phyloP scores from a whole-genome alignment of 2,888 invertebrate genomes.

The Leistus spinibarbis region DNA sequence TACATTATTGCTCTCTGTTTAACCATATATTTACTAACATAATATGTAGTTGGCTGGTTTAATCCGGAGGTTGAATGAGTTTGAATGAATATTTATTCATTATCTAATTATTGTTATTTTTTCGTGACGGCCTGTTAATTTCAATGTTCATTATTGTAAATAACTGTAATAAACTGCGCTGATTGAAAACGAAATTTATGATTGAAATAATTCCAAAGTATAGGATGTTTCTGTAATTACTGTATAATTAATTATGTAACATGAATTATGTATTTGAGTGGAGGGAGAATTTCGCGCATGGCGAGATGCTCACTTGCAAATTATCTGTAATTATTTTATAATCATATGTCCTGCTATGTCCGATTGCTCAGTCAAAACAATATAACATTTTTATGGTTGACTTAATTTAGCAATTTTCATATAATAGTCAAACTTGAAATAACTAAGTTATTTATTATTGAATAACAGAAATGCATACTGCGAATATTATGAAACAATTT shows the following conservation, averaged over 20 bases:
- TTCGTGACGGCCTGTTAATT: neutral
- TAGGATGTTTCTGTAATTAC: neutral
- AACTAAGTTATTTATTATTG: neutral
- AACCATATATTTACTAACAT: no score
- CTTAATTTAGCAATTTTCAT: no score
- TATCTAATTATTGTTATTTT: neutral
- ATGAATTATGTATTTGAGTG: neutral
- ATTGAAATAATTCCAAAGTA: neutral
- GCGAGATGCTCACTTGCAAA: neutral
- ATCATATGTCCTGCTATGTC: no score
- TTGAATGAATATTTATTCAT: no score
- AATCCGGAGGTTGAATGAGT: no score
- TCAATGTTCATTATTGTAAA: neutral
- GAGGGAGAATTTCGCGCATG: neutral
- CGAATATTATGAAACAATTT: no score
- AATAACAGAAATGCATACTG: no score
- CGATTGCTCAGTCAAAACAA: no score
- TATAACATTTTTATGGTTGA: neutral
- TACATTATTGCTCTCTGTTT: no score
- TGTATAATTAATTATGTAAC: neutral
- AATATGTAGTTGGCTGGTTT: no score
- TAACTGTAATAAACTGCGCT: neutral
- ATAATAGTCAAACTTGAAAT: neutral
- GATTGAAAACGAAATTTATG: neutral
- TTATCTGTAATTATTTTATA: neutral